Evolutionary conservation across 2,797 vertebrate species (phyloP).

Genomic region (Vireo griseus): DNA sequence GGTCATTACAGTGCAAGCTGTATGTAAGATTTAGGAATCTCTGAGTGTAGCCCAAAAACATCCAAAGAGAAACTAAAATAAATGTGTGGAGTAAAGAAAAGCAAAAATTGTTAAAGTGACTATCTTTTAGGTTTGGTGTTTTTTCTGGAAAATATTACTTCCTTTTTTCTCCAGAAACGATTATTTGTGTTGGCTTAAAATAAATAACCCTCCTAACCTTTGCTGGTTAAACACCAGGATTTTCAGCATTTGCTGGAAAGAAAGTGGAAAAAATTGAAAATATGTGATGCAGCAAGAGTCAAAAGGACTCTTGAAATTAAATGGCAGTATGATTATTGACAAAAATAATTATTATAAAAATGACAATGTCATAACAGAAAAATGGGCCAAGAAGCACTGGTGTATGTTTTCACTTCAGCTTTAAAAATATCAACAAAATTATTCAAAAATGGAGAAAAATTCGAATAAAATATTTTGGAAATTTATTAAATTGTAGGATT

Average conservation of each 20-base stretch:
- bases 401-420: background rate
- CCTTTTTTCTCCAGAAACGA: background rate
- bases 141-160: background rate
- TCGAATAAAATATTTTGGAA: background rate
- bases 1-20: background rate
- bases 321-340: background rate
- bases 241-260: background rate
- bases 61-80: background rate
- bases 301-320: background rate
- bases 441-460: background rate
- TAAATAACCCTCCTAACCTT: background rate
- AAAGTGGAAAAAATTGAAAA: background rate
- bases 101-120: background rate
- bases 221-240: background rate
- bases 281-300: background rate
- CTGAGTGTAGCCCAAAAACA: background rate
- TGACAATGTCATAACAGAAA: background rate
- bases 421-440: background rate
- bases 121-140: fast-evolving
- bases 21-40: background rate
- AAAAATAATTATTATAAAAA: background rate
- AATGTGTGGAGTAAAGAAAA: background rate
- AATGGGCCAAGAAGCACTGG: background rate
- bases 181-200: background rate
- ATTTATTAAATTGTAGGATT: background rate